These are phyloP conservation scores for Tragopan temminckii DNA, from an alignment of 2,797 vertebrate species.

Conservation along the genomic window DNA sequence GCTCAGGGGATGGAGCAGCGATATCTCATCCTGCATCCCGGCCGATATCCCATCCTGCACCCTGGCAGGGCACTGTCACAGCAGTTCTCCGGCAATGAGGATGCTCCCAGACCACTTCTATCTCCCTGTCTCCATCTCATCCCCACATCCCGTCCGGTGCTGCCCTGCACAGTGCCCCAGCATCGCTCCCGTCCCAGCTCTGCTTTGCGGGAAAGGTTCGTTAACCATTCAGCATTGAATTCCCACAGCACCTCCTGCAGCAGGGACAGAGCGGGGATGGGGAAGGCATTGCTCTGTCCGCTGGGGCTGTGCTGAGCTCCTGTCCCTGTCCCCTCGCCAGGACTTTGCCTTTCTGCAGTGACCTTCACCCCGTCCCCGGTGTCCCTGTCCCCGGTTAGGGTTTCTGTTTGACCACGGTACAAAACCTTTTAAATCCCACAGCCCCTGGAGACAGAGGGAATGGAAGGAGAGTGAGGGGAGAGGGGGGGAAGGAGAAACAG, in stretches of 20 bases:
- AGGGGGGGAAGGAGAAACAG: neutral
- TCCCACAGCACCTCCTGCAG: neutral
- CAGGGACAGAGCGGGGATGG: neutral
- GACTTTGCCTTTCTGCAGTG: neutral
- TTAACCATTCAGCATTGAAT: neutral
- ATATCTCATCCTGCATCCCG: too few species aligned
- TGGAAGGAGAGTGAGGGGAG: neutral
- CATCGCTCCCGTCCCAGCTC: neutral
- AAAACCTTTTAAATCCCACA: constrained; percentile 52
- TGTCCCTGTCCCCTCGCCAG: neutral
- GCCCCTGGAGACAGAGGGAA: neutral
- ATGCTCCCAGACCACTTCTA: neutral
- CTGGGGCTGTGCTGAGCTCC: neutral
- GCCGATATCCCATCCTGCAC: neutral
- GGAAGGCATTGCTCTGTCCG: neutral
- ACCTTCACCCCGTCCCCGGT: neutral
- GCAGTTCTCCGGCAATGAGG: neutral
- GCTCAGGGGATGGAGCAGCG: neutral
- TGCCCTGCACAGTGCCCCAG: neutral
- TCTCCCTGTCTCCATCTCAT: neutral
- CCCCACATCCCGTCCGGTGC: neutral
- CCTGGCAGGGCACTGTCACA: neutral
- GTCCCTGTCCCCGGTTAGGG: constrained; percentile 6
- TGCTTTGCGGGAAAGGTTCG: neutral
- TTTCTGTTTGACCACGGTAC: constrained; percentile 25